Conservation (phyloP, 2,888 invertebrate genomes). For the Shargacucullia verbasci region DNA sequence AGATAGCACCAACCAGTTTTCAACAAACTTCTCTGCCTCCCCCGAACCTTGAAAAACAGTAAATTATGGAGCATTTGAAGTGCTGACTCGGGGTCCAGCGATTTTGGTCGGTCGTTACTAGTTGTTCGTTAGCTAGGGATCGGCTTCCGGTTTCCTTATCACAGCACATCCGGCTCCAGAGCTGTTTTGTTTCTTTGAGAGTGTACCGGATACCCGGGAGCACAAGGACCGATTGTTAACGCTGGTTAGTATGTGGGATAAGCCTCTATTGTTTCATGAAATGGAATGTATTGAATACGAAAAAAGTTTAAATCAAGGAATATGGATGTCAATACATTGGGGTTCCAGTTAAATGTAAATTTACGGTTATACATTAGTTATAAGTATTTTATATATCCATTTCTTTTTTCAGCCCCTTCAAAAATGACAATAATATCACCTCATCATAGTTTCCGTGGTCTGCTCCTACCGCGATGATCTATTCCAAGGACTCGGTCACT, state of each 20-base stretch:
- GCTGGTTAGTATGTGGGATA: conserved; percentile 27
- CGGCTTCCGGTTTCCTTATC: conserved; percentile 82
- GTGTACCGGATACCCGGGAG: conserved; percentile 69
- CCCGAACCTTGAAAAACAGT: conserved; percentile 26
- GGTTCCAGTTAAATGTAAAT: too few species aligned
- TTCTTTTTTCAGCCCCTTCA: too few species aligned
- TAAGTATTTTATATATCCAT: too few species aligned
- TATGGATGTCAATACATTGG: too few species aligned
- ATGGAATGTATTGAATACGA: too few species aligned
- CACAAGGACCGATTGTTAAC: conserved; percentile 41
- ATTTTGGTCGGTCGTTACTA: conserved; percentile 68
- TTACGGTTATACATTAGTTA: too few species aligned
- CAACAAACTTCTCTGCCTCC: conserved; percentile 52
- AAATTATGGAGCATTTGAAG: conserved; percentile 39
- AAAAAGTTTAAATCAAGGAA: too few species aligned
- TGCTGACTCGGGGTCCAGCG: conserved; percentile 56
- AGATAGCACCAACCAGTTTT: conserved; percentile 56
- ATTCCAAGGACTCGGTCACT: too few species aligned
- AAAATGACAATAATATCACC: too few species aligned
- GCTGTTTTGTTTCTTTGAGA: conserved; percentile 79
- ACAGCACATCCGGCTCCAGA: conserved; percentile 74
- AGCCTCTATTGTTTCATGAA: conserved; percentile 18
- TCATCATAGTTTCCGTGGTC: too few species aligned
- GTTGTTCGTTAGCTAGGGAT: conserved; percentile 80
- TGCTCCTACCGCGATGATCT: too few species aligned